Evolutionary conservation across 2,888 invertebrate species (phyloP).

Genomic region (Brachypterus glaber): DNA sequence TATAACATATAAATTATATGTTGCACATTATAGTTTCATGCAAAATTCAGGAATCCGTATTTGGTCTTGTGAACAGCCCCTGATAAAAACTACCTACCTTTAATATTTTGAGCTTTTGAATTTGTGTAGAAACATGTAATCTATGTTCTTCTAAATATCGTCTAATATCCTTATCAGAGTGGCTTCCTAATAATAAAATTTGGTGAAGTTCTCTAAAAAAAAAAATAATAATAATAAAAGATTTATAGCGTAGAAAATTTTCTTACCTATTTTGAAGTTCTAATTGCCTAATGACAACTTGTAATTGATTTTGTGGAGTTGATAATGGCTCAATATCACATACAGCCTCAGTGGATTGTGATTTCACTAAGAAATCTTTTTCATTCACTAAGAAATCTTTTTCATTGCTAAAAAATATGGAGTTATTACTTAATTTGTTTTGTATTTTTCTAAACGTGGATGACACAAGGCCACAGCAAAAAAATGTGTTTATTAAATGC

Average conservation of each 20-base stretch:
- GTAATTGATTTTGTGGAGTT: slow-evolving; percentile 53
- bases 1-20: too few species aligned
- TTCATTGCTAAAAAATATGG: slow-evolving; percentile 10
- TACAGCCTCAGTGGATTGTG: slow-evolving; percentile 22
- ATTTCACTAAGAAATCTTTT: slow-evolving; percentile 12
- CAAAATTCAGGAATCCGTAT: too few species aligned
- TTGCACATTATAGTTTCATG: too few species aligned
- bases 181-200: slow-evolving; percentile 33
- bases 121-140: slow-evolving; percentile 53
- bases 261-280: slow-evolving; percentile 54
- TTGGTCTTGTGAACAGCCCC: too few species aligned
- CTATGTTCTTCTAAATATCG: slow-evolving; percentile 53
- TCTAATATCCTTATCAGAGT: slow-evolving; percentile 42
- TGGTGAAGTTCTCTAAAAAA: slow-evolving; percentile 45
- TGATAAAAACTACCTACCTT: slow-evolving; percentile 49
- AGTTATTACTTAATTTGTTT: slow-evolving; percentile 39
- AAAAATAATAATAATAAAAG: slow-evolving; percentile 8
- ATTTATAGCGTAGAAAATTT: not conserved
- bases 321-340: slow-evolving; percentile 32
- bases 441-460: too few species aligned
- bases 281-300: slow-evolving; percentile 60
- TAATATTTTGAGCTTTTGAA: slow-evolving; percentile 55
- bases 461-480: too few species aligned
- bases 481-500: too few species aligned
- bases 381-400: slow-evolving; percentile 6